These are phyloP conservation scores for Eidolon helvum DNA, from an alignment of 2,113 vertebrate genomes.

Conservation along the genomic window DNA sequence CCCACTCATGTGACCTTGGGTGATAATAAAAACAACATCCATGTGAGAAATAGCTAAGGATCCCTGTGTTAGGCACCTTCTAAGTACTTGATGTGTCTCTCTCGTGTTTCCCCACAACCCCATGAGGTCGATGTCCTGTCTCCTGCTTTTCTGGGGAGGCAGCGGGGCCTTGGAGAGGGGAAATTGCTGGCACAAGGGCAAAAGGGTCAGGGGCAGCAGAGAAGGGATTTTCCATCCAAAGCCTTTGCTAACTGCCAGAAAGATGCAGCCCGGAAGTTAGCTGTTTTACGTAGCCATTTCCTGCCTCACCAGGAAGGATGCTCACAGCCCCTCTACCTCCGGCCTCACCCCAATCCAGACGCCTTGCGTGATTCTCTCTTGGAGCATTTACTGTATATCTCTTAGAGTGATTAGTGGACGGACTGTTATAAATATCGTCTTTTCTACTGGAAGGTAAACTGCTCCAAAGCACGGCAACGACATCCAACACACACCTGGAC, in stretches of 20 bases:
- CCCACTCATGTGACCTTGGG: neutral
- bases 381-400: neutral
- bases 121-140: neutral
- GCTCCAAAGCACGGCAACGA: neutral
- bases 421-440: neutral
- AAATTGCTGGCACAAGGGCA: neutral
- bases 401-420: neutral
- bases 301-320: neutral
- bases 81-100: neutral
- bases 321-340: neutral
- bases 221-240: neutral
- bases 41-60: neutral
- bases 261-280: neutral
- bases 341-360: neutral
- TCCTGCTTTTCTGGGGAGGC: neutral
- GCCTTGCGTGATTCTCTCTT: neutral
- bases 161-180: neutral
- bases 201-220: neutral
- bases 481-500: too few relatives aligned
- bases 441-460: neutral
- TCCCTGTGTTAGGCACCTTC: neutral
- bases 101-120: neutral
- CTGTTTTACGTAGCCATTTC: neutral
- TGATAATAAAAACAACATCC: neutral
- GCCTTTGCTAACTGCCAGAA: neutral